Conservation (phyloP, 2,113 vertebrate species). For the Empidonax alnorum region DNA sequence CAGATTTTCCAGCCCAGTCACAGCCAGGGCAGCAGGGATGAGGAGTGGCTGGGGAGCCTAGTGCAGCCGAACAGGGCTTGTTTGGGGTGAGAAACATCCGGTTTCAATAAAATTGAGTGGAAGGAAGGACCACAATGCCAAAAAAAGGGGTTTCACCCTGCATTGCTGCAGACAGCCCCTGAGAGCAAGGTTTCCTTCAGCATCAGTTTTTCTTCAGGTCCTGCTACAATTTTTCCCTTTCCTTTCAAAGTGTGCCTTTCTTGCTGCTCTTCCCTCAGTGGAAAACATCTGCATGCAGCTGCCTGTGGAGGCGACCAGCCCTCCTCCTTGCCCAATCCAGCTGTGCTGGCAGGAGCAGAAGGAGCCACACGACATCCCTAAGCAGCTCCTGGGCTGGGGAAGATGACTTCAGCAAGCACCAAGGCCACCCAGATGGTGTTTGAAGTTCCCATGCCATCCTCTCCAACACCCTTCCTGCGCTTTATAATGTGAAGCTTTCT, state of each 20-base stretch:
- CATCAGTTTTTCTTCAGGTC: background rate
- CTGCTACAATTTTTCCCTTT: background rate
- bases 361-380: background rate
- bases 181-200: background rate
- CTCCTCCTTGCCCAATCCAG: background rate
- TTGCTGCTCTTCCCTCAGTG: background rate
- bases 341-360: background rate
- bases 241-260: background rate
- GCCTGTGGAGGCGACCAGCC: background rate
- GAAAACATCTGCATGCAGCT: conserved; percentile 41
- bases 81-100: background rate
- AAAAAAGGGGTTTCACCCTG: background rate
- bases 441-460: conserved; percentile 33
- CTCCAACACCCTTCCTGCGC: background rate
- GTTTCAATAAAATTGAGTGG: background rate
- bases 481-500: background rate
- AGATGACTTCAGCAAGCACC: background rate
- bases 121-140: background rate
- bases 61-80: background rate
- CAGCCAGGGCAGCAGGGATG: background rate
- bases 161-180: background rate
- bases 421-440: conserved; percentile 53
- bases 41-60: background rate
- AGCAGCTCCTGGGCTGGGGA: background rate
- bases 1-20: background rate